Percentiles rank a stretch among this genome's conserved stretches.
Evolutionary conservation across 2,888 invertebrate species (phyloP).

Genomic region (Hypolimnas misippus): DNA sequence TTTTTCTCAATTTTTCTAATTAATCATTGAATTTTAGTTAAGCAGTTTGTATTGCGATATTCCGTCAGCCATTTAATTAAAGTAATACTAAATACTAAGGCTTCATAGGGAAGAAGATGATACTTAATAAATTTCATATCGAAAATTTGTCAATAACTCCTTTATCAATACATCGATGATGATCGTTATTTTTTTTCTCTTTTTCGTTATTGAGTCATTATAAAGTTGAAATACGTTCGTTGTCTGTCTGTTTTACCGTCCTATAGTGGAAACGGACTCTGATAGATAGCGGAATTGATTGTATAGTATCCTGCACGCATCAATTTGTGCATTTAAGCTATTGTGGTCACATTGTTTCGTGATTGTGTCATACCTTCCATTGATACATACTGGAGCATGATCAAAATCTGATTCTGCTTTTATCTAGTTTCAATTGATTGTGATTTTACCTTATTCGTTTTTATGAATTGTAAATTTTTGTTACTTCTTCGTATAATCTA

Average conservation of each 20-base stretch:
- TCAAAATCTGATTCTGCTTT: conserved; percentile 38
- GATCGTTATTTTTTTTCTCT: too few relatives aligned
- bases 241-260: not conserved
- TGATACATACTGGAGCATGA: conserved; percentile 45
- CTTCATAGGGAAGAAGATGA: too few relatives aligned
- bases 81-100: too few relatives aligned
- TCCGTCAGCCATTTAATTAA: too few relatives aligned
- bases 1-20: too few relatives aligned
- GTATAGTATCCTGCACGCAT: conserved; percentile 52
- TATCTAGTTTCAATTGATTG: not conserved
- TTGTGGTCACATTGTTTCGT: conserved; percentile 48
- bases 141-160: too few relatives aligned
- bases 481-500: too few relatives aligned
- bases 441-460: not conserved
- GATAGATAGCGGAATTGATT: conserved; percentile 53
- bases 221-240: not conserved
- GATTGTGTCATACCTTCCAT: conserved; percentile 51
- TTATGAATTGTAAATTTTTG: not conserved
- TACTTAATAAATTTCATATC: too few relatives aligned
- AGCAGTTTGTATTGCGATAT: too few relatives aligned
- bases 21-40: too few relatives aligned
- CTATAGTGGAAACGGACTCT: conserved; percentile 27
- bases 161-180: too few relatives aligned
- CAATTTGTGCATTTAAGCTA: conserved; percentile 51
- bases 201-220: too few relatives aligned